Evolutionary conservation across 2,797 vertebrate genomes (phyloP), one percentile per base, ranked within the genome.

Genomic region (Schizopygopsis malacanthus): DNA sequence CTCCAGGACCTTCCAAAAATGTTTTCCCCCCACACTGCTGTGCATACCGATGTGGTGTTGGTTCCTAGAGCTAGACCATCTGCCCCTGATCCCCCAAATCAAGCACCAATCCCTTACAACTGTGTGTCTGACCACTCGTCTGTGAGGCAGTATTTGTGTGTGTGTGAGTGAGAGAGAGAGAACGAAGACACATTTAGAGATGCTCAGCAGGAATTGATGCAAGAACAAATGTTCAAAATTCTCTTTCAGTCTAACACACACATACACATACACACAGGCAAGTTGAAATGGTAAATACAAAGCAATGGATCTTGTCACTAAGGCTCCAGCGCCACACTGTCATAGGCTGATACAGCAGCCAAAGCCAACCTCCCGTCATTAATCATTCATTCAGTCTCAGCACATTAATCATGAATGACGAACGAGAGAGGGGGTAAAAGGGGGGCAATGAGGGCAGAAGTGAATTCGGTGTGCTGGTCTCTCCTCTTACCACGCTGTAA

Each of bases 331-430:
- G 45, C 50, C 72, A 85, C 77, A 79, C 59, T 79, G 73, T 67
- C 86, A 89, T 84, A 80, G 86, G 67, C 33, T 77, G 59, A 82
- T 43, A 61, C 79, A 81, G 50, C 59, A 86, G 86, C 82, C 86
- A 87, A 89, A 87, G 56, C 80, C 75, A 82, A 80, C 85, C 76
- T 87, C 83, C 59, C 59, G 15, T 83, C 91, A 95, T 95, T 91
- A 95, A 95, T 95, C 94, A 95, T 95, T 95, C 92, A 95, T 95
- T 92, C 90, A 93, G 94, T 90, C 93, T 80, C 84, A 87, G 85
- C 93, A 91, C 93, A 95, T 95, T 94, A 95, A 95, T 95, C 92
- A 95, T 95, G 93, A 94, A 92, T 90, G 92, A 91, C 90, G 88
- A 89, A 89, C 89, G 91, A 91, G 90, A 85, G 88, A 85, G 88